Percentiles rank a stretch among this genome's conserved stretches.
Conservation (phyloP, 2,797 vertebrate species). For the Esox masquinongy region DNA sequence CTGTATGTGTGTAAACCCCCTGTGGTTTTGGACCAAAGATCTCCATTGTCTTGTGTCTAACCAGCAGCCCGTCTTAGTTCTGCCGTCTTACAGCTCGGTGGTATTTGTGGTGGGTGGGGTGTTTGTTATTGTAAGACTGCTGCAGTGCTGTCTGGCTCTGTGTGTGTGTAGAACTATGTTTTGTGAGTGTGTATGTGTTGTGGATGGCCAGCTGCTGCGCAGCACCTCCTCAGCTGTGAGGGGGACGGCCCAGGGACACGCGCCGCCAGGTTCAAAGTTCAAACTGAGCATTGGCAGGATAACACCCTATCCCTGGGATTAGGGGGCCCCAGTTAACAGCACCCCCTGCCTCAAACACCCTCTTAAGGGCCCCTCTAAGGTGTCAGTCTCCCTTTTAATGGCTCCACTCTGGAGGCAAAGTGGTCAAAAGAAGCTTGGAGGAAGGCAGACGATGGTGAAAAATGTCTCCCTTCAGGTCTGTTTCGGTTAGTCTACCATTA, state of each 20-base stretch:
- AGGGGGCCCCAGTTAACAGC: slow-evolving; percentile 69
- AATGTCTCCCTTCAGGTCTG: slow-evolving; percentile 24
- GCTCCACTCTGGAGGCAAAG: slow-evolving; percentile 23
- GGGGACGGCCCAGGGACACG: slow-evolving; percentile 55
- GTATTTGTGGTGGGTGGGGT: slow-evolving; percentile 72
- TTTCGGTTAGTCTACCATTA: no score
- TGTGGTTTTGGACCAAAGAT: not conserved
- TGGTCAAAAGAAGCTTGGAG: not conserved
- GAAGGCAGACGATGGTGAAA: slow-evolving; percentile 24
- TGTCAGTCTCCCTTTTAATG: slow-evolving; percentile 47
- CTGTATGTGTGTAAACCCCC: not conserved
- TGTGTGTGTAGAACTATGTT: slow-evolving; percentile 3
- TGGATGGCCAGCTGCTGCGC: slow-evolving; percentile 66
- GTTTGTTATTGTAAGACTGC: slow-evolving; percentile 70
- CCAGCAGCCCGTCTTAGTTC: not conserved
- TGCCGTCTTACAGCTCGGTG: slow-evolving; percentile 28
- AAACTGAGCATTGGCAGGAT: slow-evolving; percentile 66
- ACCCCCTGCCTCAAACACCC: slow-evolving; percentile 16
- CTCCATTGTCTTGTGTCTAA: not conserved
- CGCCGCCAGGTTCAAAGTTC: slow-evolving; percentile 69
- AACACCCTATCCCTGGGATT: slow-evolving; percentile 65
- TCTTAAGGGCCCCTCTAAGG: slow-evolving; percentile 34
- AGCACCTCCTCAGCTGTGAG: slow-evolving; percentile 66
- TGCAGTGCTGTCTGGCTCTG: slow-evolving; percentile 62
- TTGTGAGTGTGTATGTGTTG: slow-evolving; percentile 10